These are phyloP conservation scores for Ditylenchus weischeri DNA, from an alignment of 2,888 invertebrate species.

Conservation along the genomic window DNA sequence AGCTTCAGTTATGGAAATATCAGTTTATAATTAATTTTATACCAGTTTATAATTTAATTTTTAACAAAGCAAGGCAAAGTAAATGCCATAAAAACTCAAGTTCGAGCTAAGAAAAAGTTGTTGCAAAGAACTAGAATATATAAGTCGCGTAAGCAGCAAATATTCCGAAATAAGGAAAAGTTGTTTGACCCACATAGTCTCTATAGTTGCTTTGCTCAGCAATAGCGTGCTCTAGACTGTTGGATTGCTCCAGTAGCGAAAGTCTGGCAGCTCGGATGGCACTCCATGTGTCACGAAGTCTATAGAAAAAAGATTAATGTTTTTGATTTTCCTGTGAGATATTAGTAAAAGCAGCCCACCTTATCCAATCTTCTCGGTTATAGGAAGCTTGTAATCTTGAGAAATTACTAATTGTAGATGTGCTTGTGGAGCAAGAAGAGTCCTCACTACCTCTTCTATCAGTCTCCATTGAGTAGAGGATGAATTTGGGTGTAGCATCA, in stretches of 20 bases:
- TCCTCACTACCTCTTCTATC: background rate
- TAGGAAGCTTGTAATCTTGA: conserved; percentile 13
- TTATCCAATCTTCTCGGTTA: conserved; percentile 22
- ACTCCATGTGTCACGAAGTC: conserved; percentile 23
- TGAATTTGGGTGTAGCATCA: background rate
- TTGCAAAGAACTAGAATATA: too few species aligned
- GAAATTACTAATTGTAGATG: background rate
- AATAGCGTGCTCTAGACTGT: conserved; percentile 20
- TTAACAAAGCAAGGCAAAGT: too few species aligned
- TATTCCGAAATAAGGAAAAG: too few species aligned
- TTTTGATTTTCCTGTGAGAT: background rate
- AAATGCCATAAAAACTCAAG: too few species aligned
- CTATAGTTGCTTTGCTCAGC: conserved; percentile 20
- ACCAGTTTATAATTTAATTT: too few species aligned
- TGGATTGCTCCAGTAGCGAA: conserved; percentile 8
- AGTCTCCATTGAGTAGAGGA: too few species aligned
- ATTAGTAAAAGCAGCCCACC: conserved; percentile 12
- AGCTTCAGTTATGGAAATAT: too few species aligned
- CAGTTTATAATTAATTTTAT: too few species aligned
- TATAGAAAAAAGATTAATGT: conserved; percentile 12
- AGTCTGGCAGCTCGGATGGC: conserved; percentile 15
- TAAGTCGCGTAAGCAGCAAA: too few species aligned
- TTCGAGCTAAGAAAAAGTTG: too few species aligned
- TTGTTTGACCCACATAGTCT: conserved; percentile 9
- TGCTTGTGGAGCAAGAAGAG: background rate